phyloP scores from a whole-genome alignment of 1,140 invertebrate genomes.

The Cotesia chilonis region DNA sequence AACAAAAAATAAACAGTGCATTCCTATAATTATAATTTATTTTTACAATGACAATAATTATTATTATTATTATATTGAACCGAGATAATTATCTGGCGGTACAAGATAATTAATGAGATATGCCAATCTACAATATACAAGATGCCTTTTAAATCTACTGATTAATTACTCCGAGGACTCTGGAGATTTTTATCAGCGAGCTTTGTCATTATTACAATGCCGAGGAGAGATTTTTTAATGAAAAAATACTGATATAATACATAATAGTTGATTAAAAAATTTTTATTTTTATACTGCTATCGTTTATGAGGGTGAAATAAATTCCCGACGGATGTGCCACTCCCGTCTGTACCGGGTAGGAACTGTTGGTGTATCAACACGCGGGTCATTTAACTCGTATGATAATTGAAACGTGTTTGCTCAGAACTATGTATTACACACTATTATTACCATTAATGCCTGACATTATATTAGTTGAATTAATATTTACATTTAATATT shows the following conservation, averaged over 20 bases:
- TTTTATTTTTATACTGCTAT: slow-evolving; percentile 3
- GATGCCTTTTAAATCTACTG: not conserved
- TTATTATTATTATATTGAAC: no score
- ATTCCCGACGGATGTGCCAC: slow-evolving; percentile 36
- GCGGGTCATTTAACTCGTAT: slow-evolving; percentile 36
- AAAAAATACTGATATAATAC: not conserved
- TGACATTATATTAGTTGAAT: no score
- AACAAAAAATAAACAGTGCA: not conserved
- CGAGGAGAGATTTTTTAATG: not conserved
- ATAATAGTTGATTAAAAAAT: slow-evolving; percentile 3
- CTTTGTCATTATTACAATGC: no score
- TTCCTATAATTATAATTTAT: not conserved
- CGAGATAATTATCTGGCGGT: not conserved
- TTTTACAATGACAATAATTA: no score
- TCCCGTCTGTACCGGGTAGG: slow-evolving; percentile 1
- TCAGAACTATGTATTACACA: slow-evolving; percentile 11
- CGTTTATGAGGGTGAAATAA: slow-evolving; percentile 24
- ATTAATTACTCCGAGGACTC: slow-evolving; percentile 6
- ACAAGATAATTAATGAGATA: not conserved
- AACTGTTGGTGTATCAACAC: slow-evolving; percentile 16
- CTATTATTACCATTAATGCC: no score
- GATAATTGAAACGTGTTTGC: slow-evolving; percentile 39
- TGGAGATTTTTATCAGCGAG: no score
- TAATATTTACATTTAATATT: no score
- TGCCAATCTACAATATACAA: not conserved